phyloP scores from a whole-genome alignment of 1,140 invertebrate genomes.

The Forficula auricularia region DNA sequence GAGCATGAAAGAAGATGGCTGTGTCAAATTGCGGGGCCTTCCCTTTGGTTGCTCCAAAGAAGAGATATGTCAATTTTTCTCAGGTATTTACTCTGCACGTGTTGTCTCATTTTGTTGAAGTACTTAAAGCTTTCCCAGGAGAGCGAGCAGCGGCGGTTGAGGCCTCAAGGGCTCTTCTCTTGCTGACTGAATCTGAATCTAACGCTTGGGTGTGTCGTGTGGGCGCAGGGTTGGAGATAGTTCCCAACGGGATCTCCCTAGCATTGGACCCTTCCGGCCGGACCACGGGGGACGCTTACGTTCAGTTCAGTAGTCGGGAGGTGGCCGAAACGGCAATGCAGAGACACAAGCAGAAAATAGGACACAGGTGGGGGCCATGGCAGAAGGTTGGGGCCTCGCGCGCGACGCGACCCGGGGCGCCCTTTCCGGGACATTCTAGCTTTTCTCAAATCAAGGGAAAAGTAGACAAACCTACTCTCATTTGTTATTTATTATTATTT shows the following conservation, averaged over 20 bases:
- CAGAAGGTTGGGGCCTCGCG: neutral
- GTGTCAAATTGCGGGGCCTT: constrained; percentile 27
- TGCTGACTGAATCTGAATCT: neutral
- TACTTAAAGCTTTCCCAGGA: neutral
- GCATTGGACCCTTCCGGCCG: constrained; percentile 40
- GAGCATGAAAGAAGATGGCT: constrained; percentile 15
- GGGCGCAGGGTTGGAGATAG: constrained; percentile 42
- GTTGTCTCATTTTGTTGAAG: constrained; percentile 1
- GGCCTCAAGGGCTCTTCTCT: neutral
- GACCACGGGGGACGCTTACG: constrained; percentile 45
- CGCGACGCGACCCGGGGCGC: constrained; percentile 14
- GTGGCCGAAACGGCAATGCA: constrained; percentile 42
- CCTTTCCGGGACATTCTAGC: constrained; percentile 2
- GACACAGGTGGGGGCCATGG: constrained; percentile 38
- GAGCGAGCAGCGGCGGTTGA: neutral
- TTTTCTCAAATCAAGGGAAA: no score
- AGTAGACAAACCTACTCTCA: no score
- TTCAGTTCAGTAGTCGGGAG: constrained; percentile 40
- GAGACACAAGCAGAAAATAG: constrained; percentile 50
- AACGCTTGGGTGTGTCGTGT: constrained; percentile 8
- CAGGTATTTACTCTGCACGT: constrained; percentile 27
- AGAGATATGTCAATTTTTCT: constrained; percentile 42
- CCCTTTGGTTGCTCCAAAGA: constrained; percentile 44
- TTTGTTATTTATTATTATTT: neutral
- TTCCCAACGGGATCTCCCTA: constrained; percentile 43